Evolutionary conservation across 1,140 invertebrate genomes (phyloP).

Genomic region (Pararge aegeria): DNA sequence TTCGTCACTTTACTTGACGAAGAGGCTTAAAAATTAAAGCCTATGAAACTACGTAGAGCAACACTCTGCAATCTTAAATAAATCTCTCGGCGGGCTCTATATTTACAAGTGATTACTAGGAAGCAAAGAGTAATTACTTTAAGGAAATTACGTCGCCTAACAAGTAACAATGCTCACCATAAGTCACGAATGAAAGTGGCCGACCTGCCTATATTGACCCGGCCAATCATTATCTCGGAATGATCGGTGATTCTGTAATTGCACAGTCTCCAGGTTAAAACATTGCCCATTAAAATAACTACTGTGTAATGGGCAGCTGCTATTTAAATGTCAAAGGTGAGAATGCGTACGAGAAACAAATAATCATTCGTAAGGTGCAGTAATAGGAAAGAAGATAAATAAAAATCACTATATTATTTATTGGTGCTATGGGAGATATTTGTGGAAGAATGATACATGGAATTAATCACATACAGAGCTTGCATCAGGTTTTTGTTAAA

Average conservation of each 20-base stretch:
- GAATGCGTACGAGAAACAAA: background rate
- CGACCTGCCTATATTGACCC: conserved; percentile 29
- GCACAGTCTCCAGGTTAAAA: conserved; percentile 10
- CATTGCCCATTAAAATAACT: conserved; percentile 13
- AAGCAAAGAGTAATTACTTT: conserved; percentile 31
- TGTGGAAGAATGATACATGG: too few relatives aligned
- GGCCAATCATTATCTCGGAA: conserved; percentile 19
- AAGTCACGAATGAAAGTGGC: conserved; percentile 47
- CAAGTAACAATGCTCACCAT: conserved; percentile 36
- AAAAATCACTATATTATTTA: too few relatives aligned
- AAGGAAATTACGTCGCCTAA: conserved; percentile 41
- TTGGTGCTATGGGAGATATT: too few relatives aligned
- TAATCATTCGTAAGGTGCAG: background rate
- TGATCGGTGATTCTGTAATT: conserved; percentile 16
- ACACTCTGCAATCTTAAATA: conserved; percentile 21
- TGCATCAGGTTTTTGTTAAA: too few relatives aligned
- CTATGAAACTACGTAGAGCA: conserved; percentile 12
- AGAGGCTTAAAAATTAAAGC: background rate
- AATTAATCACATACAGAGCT: too few relatives aligned
- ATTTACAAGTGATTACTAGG: conserved; percentile 31
- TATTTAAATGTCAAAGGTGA: background rate
- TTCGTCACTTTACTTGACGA: too few relatives aligned
- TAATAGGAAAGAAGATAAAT: too few relatives aligned
- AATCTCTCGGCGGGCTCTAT: conserved; percentile 20
- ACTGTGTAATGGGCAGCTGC: background rate